Evolutionary conservation across 2,113 vertebrate species (phyloP), one percentile per base, ranked within the genome.

Genomic region (Geococcyx californianus): DNA sequence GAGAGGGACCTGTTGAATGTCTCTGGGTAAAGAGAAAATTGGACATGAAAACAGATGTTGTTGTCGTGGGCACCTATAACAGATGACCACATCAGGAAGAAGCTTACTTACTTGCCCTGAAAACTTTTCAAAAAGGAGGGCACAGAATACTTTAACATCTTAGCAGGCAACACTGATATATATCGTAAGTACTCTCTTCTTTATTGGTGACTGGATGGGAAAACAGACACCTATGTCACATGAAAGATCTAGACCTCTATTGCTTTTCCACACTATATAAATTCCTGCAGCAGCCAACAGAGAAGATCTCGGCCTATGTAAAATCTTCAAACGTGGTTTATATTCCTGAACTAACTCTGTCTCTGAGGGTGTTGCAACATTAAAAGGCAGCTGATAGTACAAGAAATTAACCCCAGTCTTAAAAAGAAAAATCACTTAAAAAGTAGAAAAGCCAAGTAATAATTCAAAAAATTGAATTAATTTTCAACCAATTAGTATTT

Each of bases 401-500:
- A 84, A 84, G 55, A 91, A 91, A 74, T 63, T 91, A 96, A 96
- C 44, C 38, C 63, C n/a, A 36, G 52, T 36, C 79, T 86, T 21
- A 59, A 64, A 23, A 76, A 63, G 52, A 55, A 72, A 72, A 25
- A 64, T 33, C 40, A 79, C 72, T 85, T 83, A 52, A 68, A 79
- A 89, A 87, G 62, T 76, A 83, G 79, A 85, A 94, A 84, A 68
- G 42, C 62, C n/a, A 73, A 92, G 40, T 63, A 77, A 77, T 77
- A 54, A 83, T 88, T 89, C 49, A 33, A 91, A 84, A 93, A 81
- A 40, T 8, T 25, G 66, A 78, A 95, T 91, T 89, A 6, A 73
- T 96, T 94, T 89, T 59, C 79, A 85, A 70, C 26, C 75, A 87
- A 92, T 91, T 93, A 90, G 52, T 64, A 68, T 81, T 91, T 97